phyloP scores from a whole-genome alignment of 1,140 invertebrate genomes.

The Drosophila arizonae region DNA sequence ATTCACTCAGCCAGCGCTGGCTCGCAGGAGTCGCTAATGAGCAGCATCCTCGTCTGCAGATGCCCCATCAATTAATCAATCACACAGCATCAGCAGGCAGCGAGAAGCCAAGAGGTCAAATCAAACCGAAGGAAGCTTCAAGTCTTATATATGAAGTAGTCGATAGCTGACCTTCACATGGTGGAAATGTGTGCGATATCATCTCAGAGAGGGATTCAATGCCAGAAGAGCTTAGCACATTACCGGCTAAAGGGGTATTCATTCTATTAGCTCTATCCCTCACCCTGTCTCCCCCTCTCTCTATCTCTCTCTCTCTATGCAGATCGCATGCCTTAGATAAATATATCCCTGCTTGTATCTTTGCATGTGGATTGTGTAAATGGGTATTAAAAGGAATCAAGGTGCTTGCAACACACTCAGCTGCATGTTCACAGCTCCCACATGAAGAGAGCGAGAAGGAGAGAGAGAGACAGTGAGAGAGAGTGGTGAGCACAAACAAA shows the following conservation, averaged over 20 bases:
- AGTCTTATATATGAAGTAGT: neutral
- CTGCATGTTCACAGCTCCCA: neutral
- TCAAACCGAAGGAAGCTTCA: conserved; percentile 24
- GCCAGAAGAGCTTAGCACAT: neutral
- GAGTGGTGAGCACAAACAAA: neutral
- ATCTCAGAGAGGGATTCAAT: neutral
- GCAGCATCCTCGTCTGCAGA: conserved; percentile 27
- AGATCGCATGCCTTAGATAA: neutral
- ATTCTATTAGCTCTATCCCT: too few species aligned
- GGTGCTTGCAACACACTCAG: neutral
- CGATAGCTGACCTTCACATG: conserved; percentile 24
- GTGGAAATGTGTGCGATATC: too few species aligned
- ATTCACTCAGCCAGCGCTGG: conserved; percentile 12
- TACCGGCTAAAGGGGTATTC: too few species aligned
- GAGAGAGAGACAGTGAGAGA: too few species aligned
- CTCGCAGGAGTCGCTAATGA: conserved; percentile 38
- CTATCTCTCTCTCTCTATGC: too few species aligned
- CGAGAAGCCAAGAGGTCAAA: conserved; percentile 1
- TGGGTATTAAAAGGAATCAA: neutral
- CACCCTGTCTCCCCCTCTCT: too few species aligned
- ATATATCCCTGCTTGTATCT: neutral
- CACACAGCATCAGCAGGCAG: conserved; percentile 15
- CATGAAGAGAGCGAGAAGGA: neutral
- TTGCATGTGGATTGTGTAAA: neutral
- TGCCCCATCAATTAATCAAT: conserved; percentile 51